Base-by-base conservation (phyloP, 2,113 vertebrate genomes). In the Arothron firmamentum region DNA sequence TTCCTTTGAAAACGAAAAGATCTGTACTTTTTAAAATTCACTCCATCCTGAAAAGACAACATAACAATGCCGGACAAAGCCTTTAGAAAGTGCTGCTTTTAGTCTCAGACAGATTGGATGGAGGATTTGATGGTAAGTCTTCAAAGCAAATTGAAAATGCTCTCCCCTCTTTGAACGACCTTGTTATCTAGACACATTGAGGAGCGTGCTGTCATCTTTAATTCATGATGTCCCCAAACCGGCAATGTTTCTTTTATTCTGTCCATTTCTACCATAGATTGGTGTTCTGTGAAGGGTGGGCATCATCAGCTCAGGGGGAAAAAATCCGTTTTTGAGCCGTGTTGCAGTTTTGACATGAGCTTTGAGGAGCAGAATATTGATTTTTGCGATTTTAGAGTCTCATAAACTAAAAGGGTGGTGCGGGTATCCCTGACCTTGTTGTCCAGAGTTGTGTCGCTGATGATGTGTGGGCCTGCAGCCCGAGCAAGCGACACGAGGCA, bases 81-180 rank as follows among this genome's bases (percentile, higher is more conserved):
- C 50, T 65, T 51, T 6, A 59, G 52, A 52, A 71, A 21, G 19
- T 11, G 42, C 18, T 25, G 14, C 16, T 23, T 59, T 59, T 52
- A 48, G 59, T 56, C 25, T 80, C 52, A 61, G 28, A 55, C 41
- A 62, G 56, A 62, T 51, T 31, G 50, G 23, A 51, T 58, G 19
- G 34, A 38, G 12, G 25, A 65, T 72, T 65, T 12, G n/a, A 38
- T 50, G 50, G 62, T 17, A 58, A 72, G 74, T 17, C 55, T 68
- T 68, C 65, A 78, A 82, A 70, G 67, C 52, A 72, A 64, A 75
- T 49, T 76, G 54, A 60, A 34, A 59, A 78, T 62, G 50, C 46
- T 15, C 55, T 61, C 21, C 14, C 55, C n/a, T 51, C 52, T 38
- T 70, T 75, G 49, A 65, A 11, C 46, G 18, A 47, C 38, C 3